A percentile compares a stretch with the other conserved stretches of the same genome.
phyloP scores from a whole-genome alignment of 1,140 invertebrate genomes.

The Nasonia vitripennis region DNA sequence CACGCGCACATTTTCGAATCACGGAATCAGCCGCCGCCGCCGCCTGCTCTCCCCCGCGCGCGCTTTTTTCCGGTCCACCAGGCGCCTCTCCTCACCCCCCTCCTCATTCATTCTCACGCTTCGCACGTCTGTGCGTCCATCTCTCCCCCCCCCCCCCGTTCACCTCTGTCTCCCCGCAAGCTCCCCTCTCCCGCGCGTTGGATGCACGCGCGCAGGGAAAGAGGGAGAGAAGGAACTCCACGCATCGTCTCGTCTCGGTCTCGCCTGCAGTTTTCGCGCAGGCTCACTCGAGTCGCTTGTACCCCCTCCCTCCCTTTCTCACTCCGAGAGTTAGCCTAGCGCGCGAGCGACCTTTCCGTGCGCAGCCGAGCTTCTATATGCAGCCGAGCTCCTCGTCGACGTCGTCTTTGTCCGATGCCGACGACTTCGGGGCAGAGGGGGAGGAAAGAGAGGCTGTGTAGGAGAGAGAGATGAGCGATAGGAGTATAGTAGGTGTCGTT shows the following conservation, averaged over 20 bases:
- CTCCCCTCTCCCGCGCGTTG: neutral
- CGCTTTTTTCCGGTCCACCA: constrained; percentile 40
- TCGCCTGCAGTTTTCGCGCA: constrained; percentile 36
- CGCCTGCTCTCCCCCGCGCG: neutral
- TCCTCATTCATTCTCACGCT: constrained; percentile 36
- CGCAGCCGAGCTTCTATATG: too few species aligned
- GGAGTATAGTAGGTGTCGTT: too few species aligned
- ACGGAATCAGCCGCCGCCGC: neutral
- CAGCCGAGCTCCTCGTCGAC: too few species aligned
- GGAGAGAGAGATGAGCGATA: too few species aligned
- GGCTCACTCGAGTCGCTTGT: neutral
- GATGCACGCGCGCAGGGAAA: neutral
- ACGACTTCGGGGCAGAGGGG: too few species aligned
- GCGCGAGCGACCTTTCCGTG: neutral
- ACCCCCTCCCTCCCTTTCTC: neutral
- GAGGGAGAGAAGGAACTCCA: constrained; percentile 31
- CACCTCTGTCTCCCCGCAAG: neutral
- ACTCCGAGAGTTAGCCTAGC: neutral
- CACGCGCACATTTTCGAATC: constrained; percentile 8
- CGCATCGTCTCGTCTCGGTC: constrained; percentile 37
- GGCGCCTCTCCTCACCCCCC: neutral
- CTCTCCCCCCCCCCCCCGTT: neutral
- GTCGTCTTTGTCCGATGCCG: neutral
- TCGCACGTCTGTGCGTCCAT: constrained; percentile 30
- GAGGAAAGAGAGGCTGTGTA: too few species aligned